A percentile compares a stretch with the other conserved stretches of the same genome.
Conservation (phyloP, 2,797 vertebrate genomes). For the Lophius americanus region DNA sequence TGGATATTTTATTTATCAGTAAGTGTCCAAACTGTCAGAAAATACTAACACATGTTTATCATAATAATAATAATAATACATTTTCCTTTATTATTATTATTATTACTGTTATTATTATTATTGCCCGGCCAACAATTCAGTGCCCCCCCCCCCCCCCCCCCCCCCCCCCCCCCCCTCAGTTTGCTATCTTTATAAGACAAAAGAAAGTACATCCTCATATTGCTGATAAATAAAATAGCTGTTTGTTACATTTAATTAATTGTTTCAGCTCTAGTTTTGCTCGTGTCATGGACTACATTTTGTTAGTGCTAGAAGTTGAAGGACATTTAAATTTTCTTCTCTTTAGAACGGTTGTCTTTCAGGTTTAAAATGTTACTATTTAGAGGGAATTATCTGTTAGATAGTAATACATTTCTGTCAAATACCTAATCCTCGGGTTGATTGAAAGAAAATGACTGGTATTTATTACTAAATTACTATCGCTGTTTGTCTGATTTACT, state of each 20-base stretch:
- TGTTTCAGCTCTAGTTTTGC: not conserved
- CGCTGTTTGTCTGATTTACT: not conserved
- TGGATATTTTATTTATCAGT: not conserved
- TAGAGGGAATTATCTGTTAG: not conserved
- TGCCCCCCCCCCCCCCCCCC: too few relatives aligned
- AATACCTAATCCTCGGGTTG: too few relatives aligned
- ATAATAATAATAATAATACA: constrained; percentile 7
- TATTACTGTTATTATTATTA: not conserved
- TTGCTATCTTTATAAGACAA: constrained; percentile 31
- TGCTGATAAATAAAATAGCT: not conserved
- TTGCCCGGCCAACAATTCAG: constrained; percentile 6
- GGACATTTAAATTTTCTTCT: not conserved
- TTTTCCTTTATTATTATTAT: too few relatives aligned
- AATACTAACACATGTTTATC: not conserved
- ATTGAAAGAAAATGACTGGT: not conserved
- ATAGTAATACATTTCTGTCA: too few relatives aligned
- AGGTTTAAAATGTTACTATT: not conserved
- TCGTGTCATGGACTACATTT: not conserved
- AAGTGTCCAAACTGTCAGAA: not conserved
- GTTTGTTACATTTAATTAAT: not conserved
- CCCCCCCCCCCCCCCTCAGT: too few relatives aligned
- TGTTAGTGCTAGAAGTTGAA: constrained; percentile 6
- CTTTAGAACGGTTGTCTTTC: not conserved
- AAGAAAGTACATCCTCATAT: constrained; percentile 13
- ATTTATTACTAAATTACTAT: not conserved